phyloP scores from a whole-genome alignment of 1,140 invertebrate genomes.

The Drosophila burlai region DNA sequence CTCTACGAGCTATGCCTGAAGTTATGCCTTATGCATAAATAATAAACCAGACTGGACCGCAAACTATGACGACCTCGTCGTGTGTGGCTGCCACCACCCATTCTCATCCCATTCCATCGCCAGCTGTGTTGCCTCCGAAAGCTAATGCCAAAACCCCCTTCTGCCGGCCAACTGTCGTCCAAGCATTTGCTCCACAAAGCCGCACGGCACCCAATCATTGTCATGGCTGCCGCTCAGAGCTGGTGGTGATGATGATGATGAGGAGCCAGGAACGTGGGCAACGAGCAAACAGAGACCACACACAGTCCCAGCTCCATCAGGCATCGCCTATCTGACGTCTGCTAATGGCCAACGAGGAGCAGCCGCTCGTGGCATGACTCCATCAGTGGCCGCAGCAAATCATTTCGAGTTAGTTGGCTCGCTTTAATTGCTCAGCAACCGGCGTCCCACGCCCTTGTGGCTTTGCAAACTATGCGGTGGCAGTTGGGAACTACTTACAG shows the following conservation, averaged over 20 bases:
- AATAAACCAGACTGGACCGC: constrained; percentile 53
- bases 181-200: constrained; percentile 54
- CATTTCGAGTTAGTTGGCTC: constrained; percentile 63
- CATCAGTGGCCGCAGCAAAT: constrained; percentile 52
- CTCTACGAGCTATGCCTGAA: constrained; percentile 1
- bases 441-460: constrained; percentile 49
- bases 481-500: constrained; percentile 8
- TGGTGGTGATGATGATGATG: constrained; percentile 28
- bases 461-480: constrained; percentile 32
- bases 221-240: constrained; percentile 33
- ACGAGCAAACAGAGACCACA: constrained; percentile 59
- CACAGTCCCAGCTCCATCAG: constrained; percentile 24
- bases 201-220: constrained; percentile 37
- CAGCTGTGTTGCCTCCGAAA: constrained; percentile 64
- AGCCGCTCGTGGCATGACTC: constrained; percentile 40
- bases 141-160: constrained; percentile 24
- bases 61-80: constrained; percentile 34
- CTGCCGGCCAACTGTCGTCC: constrained; percentile 8
- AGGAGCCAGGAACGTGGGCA: constrained; percentile 17
- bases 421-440: constrained; percentile 65
- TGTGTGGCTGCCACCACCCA: constrained; percentile 30
- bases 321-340: constrained; percentile 23
- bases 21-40: constrained; percentile 67
- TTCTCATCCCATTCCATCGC: constrained; percentile 23
- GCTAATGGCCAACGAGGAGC: constrained; percentile 53